These are phyloP conservation scores for Anomalospiza imberbis DNA, from an alignment of 2,797 vertebrate genomes.

Conservation along the genomic window DNA sequence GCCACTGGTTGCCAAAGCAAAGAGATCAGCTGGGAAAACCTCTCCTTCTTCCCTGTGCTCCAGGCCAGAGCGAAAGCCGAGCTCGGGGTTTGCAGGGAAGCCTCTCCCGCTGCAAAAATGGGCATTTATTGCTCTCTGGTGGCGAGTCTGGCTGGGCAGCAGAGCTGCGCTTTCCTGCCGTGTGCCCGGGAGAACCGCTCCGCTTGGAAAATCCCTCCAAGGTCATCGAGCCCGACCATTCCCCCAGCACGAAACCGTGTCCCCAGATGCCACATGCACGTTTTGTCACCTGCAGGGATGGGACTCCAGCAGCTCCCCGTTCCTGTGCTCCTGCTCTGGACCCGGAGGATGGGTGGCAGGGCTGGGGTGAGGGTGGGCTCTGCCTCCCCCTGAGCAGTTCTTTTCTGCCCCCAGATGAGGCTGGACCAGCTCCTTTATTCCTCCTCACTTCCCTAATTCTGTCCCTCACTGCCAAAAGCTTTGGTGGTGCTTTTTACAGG, in stretches of 20 bases:
- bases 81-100: background rate
- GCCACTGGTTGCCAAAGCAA: background rate
- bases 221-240: background rate
- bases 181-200: accelerated
- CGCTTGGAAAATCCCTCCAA: accelerated
- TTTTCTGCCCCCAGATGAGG: background rate
- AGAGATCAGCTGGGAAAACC: background rate
- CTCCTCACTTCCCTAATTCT: background rate
- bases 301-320: no score
- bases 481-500: background rate
- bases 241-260: background rate
- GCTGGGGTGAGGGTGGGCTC: background rate
- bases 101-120: background rate
- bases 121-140: constrained; percentile 54
- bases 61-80: background rate
- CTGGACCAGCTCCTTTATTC: background rate
- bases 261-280: background rate
- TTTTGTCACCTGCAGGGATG: background rate
- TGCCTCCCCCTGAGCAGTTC: accelerated
- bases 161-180: background rate
- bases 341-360: background rate
- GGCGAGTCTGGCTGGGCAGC: background rate
- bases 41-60: background rate
- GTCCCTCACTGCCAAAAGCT: background rate
- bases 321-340: background rate